A percentile compares a stretch with the other conserved stretches of the same genome.
Evolutionary conservation across 2,113 vertebrate species (phyloP).

Genomic region (Cinclus mexicanus): DNA sequence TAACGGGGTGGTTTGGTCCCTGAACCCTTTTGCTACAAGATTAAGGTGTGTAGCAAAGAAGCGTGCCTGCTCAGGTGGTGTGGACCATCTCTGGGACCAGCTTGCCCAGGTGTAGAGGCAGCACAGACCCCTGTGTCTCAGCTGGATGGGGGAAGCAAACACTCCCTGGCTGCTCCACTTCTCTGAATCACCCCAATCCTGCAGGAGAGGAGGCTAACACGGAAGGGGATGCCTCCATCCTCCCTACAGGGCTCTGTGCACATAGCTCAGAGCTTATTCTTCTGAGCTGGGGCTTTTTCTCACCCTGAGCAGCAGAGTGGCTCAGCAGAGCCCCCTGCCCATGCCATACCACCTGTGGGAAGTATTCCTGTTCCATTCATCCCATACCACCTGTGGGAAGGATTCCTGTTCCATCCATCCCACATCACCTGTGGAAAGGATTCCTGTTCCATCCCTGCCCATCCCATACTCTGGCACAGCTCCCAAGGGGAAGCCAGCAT

Average conservation of each 20-base stretch:
- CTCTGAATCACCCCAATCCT: neutral
- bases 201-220: neutral
- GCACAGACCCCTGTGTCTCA: neutral
- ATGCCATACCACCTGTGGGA: too few relatives aligned
- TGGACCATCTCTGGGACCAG: neutral
- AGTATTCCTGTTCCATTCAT: too few relatives aligned
- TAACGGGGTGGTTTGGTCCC: neutral
- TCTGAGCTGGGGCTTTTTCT: neutral
- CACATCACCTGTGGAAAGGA: too few relatives aligned
- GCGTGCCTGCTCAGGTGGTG: neutral
- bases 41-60: neutral
- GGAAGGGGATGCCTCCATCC: neutral
- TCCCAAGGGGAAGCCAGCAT: too few relatives aligned
- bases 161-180: neutral
- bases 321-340: neutral
- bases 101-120: neutral
- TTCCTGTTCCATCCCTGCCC: neutral
- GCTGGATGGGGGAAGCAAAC: neutral
- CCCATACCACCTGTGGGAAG: too few relatives aligned
- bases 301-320: neutral
- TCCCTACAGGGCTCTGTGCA: neutral
- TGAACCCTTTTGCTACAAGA: neutral
- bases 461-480: too few relatives aligned
- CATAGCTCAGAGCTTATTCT: neutral
- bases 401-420: neutral